Conservation (phyloP, 2,888 invertebrate species). For the Agriopis leucophaearia region DNA sequence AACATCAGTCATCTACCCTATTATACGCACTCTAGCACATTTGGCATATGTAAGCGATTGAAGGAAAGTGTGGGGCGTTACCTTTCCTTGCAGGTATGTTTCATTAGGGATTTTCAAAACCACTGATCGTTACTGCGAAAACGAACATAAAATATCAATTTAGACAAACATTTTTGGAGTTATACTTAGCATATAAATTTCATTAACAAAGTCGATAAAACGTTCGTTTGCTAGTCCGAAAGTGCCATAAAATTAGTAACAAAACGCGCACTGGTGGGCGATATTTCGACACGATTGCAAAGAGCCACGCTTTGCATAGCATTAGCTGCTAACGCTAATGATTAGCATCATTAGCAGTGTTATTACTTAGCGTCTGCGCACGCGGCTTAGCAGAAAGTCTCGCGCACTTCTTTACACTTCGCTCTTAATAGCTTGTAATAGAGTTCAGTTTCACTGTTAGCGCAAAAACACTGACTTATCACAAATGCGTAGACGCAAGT, state of each 20-base stretch:
- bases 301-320: slow-evolving; percentile 8
- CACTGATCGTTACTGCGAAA: slow-evolving; percentile 44
- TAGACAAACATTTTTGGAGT: slow-evolving; percentile 50
- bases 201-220: slow-evolving; percentile 51
- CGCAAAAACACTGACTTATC: neutral
- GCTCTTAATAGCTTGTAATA: neutral
- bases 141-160: slow-evolving; percentile 48
- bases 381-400: slow-evolving; percentile 6
- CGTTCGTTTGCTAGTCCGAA: slow-evolving; percentile 50
- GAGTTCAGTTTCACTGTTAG: neutral
- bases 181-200: slow-evolving; percentile 52
- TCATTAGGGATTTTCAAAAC: slow-evolving; percentile 4
- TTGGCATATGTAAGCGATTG: too few species aligned
- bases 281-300: slow-evolving; percentile 8
- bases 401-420: neutral
- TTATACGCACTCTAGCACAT: too few species aligned
- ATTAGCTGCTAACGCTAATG: slow-evolving; percentile 1
- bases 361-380: slow-evolving; percentile 1
- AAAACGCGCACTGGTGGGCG: slow-evolving; percentile 51
- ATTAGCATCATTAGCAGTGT: neutral
- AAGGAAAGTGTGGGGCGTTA: too few species aligned
- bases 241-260: slow-evolving; percentile 65
- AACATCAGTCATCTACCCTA: too few species aligned
- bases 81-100: neutral
- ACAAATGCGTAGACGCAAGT: neutral